phyloP scores from a whole-genome alignment of 2,113 vertebrate genomes.

The Boulengeromyrus knoepffleri region DNA sequence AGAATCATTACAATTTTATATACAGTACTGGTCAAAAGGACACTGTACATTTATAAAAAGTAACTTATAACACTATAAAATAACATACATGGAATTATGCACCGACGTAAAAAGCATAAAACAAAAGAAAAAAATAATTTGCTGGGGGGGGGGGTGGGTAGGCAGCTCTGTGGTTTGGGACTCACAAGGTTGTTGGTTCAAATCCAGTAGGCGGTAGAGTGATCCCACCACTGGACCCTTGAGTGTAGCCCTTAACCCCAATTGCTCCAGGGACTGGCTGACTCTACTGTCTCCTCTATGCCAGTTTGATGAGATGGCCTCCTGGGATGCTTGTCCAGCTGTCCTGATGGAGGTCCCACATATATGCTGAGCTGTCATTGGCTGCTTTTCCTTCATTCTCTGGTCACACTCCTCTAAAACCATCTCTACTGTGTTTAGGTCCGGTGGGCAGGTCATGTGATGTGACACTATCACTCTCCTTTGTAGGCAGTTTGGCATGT shows the following conservation, averaged over 20 bases:
- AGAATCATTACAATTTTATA: neutral
- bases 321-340: neutral
- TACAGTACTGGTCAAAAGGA: neutral
- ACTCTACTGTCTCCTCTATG: neutral
- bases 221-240: neutral
- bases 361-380: neutral
- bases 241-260: neutral
- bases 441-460: neutral
- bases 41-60: neutral
- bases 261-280: neutral
- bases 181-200: neutral
- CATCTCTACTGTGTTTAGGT: neutral
- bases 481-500: neutral
- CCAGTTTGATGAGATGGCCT: neutral
- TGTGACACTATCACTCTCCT: neutral
- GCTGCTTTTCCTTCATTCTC: neutral
- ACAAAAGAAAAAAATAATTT: neutral
- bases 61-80: neutral
- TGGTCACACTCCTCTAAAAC: neutral
- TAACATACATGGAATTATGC: neutral
- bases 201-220: neutral
- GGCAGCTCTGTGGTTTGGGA: neutral
- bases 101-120: neutral
- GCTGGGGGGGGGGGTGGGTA: no score
- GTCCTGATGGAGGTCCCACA: neutral